phyloP scores from a whole-genome alignment of 1,140 invertebrate species.

The Pseudobourletiella spinata region DNA sequence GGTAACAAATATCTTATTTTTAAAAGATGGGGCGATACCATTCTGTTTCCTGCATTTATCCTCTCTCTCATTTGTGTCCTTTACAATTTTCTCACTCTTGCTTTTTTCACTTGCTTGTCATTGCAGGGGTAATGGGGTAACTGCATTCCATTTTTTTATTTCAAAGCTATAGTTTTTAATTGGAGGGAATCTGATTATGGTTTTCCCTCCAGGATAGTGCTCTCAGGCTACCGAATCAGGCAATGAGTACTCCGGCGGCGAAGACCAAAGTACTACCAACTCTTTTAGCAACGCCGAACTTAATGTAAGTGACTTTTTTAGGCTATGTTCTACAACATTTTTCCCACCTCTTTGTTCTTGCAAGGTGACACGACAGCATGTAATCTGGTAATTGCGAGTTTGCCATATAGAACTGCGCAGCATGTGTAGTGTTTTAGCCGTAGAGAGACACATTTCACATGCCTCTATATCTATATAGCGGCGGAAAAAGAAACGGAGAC shows the following conservation, averaged over 20 bases:
- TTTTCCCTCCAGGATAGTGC: slow-evolving; percentile 20
- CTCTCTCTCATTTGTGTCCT: too few species aligned
- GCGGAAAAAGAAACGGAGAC: slow-evolving; percentile 34
- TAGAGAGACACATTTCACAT: neutral
- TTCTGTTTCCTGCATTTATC: too few species aligned
- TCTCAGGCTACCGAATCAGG: neutral
- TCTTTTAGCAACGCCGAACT: neutral
- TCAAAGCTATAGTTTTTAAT: neutral
- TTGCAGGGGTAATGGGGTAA: too few species aligned
- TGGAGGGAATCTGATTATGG: slow-evolving; percentile 7
- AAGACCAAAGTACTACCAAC: neutral
- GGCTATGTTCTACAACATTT: too few species aligned
- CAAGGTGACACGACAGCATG: too few species aligned
- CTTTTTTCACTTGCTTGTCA: too few species aligned
- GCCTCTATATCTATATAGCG: neutral
- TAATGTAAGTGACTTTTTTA: neutral
- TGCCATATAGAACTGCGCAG: too few species aligned
- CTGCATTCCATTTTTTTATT: slow-evolving; percentile 1
- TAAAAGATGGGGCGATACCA: too few species aligned
- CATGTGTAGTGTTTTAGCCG: neutral
- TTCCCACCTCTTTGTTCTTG: too few species aligned
- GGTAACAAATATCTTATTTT: too few species aligned
- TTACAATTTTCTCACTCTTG: too few species aligned
- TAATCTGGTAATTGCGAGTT: too few species aligned
- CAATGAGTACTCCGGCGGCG: neutral